Evolutionary conservation across 2,113 vertebrate genomes (phyloP), one percentile per base, ranked within the genome.

Genomic region (Thunnus maccoyii): DNA sequence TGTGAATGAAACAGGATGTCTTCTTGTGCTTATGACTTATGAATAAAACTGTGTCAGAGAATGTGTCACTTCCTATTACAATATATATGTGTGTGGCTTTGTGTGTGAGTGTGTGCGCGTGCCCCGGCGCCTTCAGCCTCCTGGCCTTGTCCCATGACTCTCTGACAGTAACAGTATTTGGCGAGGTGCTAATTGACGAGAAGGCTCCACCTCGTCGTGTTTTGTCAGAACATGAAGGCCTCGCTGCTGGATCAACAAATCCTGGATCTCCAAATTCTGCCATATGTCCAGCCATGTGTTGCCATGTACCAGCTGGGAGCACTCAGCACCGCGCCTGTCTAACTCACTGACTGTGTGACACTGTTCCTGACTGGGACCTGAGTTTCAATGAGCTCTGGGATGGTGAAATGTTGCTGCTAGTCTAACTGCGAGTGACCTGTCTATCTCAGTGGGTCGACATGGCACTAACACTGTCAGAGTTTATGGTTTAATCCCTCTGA

Each of bases 281-380:
- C 92, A 93, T 92, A 91, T 91, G 92, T 89, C 90, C 58, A 36
- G 78, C 85, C 88, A 88, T 87, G 82, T 90, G 83, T 88, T 92
- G 69, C 52, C 63, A 65, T 74, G 62, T 27, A 72, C 73, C 90
- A 90, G 89, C 93, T 92, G 89, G 78, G 84, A 90, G 76, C 74
- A 58, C 72, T 92, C 86, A 90, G 84, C 36, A 27, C 69, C 2
- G 51, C 10, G 85, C 77, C 79, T 44, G 77, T 84, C 83, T 75
- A 67, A 86, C 77, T 85, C 70, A 32, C 67, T 82, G 82, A 81
- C 63, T 84, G 60, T 78, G 66, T 17, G 65, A 89, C 74, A 30
- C 52, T 2, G 11, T 71, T 71, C 65, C 62, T 55, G 63, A 54
- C 63, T 61, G 67, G 76, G 60, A 79, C 68, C 67, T 30, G 48